Conservation (phyloP, 2,888 invertebrate species). For the Alloplasta piceator region DNA sequence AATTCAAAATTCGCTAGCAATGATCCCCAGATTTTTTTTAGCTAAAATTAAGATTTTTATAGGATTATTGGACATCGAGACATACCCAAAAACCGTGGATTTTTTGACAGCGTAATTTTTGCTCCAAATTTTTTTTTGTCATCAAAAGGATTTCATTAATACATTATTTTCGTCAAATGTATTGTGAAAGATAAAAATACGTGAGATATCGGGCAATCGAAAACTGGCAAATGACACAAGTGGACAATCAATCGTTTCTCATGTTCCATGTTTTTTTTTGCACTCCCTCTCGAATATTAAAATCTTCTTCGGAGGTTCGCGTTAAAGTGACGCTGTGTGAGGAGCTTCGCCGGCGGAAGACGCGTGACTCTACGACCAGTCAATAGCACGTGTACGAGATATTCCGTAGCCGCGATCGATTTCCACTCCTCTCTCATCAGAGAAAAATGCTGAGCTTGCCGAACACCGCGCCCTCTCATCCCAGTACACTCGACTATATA, state of each 20-base stretch:
- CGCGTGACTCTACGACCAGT: conserved; percentile 53
- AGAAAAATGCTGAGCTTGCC: conserved; percentile 54
- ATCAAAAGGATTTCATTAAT: too few relatives aligned
- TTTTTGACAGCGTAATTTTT: too few relatives aligned
- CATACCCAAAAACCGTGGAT: too few relatives aligned
- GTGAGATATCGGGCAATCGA: background rate
- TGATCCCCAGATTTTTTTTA: too few relatives aligned
- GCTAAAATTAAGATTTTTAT: too few relatives aligned
- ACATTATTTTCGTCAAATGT: too few relatives aligned
- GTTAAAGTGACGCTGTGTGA: conserved; percentile 15
- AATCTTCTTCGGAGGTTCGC: conserved; percentile 16
- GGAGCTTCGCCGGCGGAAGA: conserved; percentile 15
- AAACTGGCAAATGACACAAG: conserved; percentile 11
- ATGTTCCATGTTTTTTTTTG: conserved; percentile 6
- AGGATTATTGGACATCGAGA: too few relatives aligned
- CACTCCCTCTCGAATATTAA: background rate
- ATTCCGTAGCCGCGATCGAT: conserved; percentile 47
- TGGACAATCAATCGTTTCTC: conserved; percentile 37
- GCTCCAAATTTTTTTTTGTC: too few relatives aligned
- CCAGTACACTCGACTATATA: too few relatives aligned
- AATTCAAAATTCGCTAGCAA: too few relatives aligned
- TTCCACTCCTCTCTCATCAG: conserved; percentile 52
- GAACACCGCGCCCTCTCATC: conserved; percentile 3
- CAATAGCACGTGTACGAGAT: conserved; percentile 4
- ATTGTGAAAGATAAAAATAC: too few relatives aligned